These are phyloP conservation scores for Periophthalmus modestus DNA, from an alignment of 2,113 vertebrate genomes.

Conservation along the genomic window DNA sequence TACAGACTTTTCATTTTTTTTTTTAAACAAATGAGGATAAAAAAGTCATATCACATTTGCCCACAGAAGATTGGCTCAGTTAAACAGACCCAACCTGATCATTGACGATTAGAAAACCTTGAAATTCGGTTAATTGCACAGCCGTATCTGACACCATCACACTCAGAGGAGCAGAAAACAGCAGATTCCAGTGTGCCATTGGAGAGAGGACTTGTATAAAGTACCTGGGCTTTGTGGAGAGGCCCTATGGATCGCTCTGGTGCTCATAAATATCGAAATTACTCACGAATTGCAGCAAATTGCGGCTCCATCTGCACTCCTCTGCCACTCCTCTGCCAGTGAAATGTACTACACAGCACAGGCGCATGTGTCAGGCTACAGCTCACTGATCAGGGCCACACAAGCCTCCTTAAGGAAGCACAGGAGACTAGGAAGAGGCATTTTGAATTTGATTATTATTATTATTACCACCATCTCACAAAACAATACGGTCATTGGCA, in stretches of 20 bases:
- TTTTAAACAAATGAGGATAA: too few relatives aligned
- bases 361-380: constrained; percentile 48
- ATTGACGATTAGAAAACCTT: too few relatives aligned
- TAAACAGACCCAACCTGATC: too few relatives aligned
- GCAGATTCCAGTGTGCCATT: constrained; percentile 37
- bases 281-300: constrained; percentile 70
- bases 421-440: constrained; percentile 17
- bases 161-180: constrained; percentile 14
- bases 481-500: background rate
- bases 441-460: background rate
- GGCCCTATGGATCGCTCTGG: constrained; percentile 41
- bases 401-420: constrained; percentile 45
- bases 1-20: too few relatives aligned
- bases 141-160: constrained; percentile 5
- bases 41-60: too few relatives aligned
- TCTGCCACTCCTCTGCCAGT: constrained; percentile 47
- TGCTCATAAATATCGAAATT: constrained; percentile 68
- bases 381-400: constrained; percentile 52
- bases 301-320: constrained; percentile 60
- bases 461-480: background rate
- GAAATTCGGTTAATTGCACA: too few relatives aligned
- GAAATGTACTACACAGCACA: constrained; percentile 63
- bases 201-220: constrained; percentile 52
- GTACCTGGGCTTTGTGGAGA: constrained; percentile 45
- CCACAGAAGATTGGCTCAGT: too few relatives aligned